Evolutionary conservation across 1,140 invertebrate genomes (phyloP).

Genomic region (Anthonomus grandis): DNA sequence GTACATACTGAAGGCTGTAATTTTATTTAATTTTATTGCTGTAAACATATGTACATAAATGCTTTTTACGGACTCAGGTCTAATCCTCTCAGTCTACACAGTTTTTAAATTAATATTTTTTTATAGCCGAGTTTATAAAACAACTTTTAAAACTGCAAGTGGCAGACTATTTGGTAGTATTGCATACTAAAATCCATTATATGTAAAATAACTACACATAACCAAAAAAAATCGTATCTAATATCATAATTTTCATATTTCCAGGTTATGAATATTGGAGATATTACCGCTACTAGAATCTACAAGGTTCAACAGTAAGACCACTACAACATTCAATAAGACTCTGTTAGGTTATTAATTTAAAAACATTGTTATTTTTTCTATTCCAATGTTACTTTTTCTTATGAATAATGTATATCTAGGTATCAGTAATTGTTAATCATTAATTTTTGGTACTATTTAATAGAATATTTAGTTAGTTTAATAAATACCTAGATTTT

Average conservation of each 20-base stretch:
- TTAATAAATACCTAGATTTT: too few relatives aligned
- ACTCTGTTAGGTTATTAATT: not conserved
- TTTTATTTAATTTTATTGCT: too few relatives aligned
- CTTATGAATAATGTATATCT: too few relatives aligned
- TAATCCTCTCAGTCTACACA: too few relatives aligned
- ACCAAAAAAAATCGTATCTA: not conserved
- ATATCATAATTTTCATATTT: constrained; percentile 43
- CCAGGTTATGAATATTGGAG: constrained; percentile 58
- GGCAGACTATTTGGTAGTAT: not conserved
- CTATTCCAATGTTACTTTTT: too few relatives aligned
- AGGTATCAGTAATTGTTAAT: too few relatives aligned
- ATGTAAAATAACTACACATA: constrained; percentile 2
- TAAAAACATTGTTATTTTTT: too few relatives aligned
- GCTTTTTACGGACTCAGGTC: too few relatives aligned
- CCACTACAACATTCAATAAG: not conserved
- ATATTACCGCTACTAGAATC: constrained; percentile 60
- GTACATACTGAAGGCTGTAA: too few relatives aligned
- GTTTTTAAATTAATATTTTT: not conserved
- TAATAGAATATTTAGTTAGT: too few relatives aligned
- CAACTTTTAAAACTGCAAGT: not conserved
- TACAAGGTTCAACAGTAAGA: constrained; percentile 44
- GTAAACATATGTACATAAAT: too few relatives aligned
- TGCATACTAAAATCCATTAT: not conserved
- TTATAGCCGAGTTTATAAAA: not conserved
- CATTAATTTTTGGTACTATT: too few relatives aligned